Conservation (phyloP, 2,113 vertebrate genomes). For the Macaca mulatta region DNA sequence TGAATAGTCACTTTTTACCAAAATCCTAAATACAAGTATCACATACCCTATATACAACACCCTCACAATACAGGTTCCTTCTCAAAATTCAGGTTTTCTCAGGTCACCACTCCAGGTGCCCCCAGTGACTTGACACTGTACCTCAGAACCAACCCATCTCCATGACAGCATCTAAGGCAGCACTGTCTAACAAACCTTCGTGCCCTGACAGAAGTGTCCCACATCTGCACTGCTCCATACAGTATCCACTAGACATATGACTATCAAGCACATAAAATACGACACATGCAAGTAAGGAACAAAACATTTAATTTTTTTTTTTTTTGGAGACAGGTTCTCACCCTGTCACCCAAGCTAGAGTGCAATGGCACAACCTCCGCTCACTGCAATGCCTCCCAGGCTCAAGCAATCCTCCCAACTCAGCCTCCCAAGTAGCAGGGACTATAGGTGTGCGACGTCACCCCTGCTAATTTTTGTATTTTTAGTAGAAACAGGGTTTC, state of each 20-base stretch:
- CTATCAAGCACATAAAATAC: not conserved
- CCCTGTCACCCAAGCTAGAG: too few species aligned
- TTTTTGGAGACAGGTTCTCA: not conserved
- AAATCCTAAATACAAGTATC: not conserved
- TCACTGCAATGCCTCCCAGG: too few species aligned
- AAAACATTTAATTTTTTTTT: not conserved
- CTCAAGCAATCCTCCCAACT: too few species aligned
- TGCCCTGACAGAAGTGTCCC: not conserved
- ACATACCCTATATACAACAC: not conserved
- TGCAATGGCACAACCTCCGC: too few species aligned
- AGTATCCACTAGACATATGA: not conserved
- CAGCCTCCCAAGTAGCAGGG: too few species aligned
- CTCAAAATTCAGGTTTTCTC: not conserved
- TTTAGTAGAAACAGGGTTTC: too few species aligned
- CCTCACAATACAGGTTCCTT: not conserved
- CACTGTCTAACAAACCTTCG: not conserved
- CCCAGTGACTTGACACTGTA: not conserved
- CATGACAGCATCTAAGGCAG: not conserved
- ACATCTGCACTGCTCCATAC: too few species aligned
- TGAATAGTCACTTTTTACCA: not conserved
- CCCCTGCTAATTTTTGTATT: too few species aligned
- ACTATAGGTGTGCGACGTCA: too few species aligned
- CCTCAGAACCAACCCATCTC: not conserved
- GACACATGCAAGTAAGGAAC: not conserved
- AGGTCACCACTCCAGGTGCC: not conserved